Conservation (phyloP, 2,888 invertebrate genomes). For the Ornithoptera alexandrae region DNA sequence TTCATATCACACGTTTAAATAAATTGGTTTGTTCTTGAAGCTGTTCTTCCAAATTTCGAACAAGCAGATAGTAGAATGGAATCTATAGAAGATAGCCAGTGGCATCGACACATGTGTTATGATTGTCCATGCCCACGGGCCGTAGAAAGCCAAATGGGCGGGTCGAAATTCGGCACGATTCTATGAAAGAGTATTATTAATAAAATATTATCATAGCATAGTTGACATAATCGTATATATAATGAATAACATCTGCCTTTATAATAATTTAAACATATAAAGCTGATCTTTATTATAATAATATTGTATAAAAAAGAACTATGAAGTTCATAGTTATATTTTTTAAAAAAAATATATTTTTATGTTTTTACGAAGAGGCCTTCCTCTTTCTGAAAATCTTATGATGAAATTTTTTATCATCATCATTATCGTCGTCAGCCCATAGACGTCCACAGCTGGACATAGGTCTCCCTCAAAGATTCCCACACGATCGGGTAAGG, state of each 20-base stretch:
- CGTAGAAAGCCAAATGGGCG: conserved; percentile 89
- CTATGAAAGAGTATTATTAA: conserved; percentile 50
- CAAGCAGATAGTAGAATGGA: conserved; percentile 94
- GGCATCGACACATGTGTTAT: conserved; percentile 95
- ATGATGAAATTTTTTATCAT: too few relatives aligned
- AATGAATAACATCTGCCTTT: background rate
- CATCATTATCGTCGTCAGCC: too few relatives aligned
- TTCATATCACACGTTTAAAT: conserved; percentile 64
- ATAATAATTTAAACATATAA: background rate
- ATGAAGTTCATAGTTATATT: background rate
- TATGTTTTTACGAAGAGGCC: too few relatives aligned
- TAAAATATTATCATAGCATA: background rate
- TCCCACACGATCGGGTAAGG: too few relatives aligned
- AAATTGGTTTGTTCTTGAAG: conserved; percentile 84
- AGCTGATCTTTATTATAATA: background rate
- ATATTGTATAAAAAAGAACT: background rate
- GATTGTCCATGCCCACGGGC: conserved; percentile 94
- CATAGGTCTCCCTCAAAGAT: too few relatives aligned
- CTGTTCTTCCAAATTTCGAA: conserved; percentile 96
- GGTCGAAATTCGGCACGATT: conserved; percentile 91
- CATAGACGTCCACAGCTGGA: too few relatives aligned
- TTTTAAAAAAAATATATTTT: background rate
- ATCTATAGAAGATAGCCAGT: conserved; percentile 92
- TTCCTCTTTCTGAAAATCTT: too few relatives aligned
- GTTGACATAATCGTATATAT: background rate